Percentiles rank a stretch among this genome's conserved stretches.
Evolutionary conservation across 2,888 invertebrate genomes (phyloP).

Genomic region (Polymixis flavicincta): DNA sequence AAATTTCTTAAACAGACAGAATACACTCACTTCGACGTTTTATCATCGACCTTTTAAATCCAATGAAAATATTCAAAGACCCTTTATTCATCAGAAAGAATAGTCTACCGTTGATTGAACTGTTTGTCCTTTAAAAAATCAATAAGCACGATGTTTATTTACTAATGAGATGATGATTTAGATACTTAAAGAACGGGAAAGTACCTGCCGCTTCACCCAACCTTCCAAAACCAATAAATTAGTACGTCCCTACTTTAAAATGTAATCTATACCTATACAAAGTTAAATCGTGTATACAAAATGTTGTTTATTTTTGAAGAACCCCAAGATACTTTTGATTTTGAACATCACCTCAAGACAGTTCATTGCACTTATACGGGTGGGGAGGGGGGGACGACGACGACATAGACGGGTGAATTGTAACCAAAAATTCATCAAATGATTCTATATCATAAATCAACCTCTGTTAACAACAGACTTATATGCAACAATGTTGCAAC

Average conservation of each 20-base stretch:
- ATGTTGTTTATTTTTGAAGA: neutral
- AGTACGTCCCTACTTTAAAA: neutral
- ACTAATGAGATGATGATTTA: neutral
- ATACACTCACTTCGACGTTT: too few relatives aligned
- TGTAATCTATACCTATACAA: neutral
- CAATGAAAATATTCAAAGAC: neutral
- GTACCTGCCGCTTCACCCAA: neutral
- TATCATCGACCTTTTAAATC: neutral
- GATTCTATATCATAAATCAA: too few relatives aligned
- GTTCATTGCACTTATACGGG: conserved; percentile 5
- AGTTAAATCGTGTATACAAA: neutral
- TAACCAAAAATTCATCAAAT: too few relatives aligned
- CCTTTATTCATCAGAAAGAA: neutral
- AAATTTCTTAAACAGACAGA: too few relatives aligned
- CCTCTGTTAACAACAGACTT: too few relatives aligned
- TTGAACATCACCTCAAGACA: neutral
- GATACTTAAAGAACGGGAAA: neutral
- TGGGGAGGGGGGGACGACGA: too few relatives aligned
- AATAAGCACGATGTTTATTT: conserved; percentile 2
- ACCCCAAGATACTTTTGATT: too few relatives aligned
- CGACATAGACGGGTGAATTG: too few relatives aligned
- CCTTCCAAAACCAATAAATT: neutral
- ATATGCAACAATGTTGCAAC: too few relatives aligned
- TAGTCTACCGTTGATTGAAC: neutral
- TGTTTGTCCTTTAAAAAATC: neutral